Conservation (phyloP, 2,113 vertebrate species). For the Notarius quadriscutis region DNA sequence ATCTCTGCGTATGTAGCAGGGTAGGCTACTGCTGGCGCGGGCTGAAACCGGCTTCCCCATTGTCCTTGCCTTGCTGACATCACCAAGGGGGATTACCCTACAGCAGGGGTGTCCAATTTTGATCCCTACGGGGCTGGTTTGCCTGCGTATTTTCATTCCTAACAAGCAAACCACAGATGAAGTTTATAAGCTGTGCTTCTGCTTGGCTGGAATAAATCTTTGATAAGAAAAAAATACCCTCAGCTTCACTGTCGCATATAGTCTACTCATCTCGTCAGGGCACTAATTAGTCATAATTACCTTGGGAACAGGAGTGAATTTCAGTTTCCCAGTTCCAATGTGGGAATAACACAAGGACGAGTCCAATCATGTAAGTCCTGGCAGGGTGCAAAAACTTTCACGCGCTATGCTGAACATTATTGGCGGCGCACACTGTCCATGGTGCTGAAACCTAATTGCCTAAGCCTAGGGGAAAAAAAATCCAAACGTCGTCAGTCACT, state of each 20-base stretch:
- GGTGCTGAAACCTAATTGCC: conserved; percentile 56
- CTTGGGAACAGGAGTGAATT: background rate
- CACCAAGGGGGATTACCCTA: conserved; percentile 42
- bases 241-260: too few relatives aligned
- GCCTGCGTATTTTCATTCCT: background rate
- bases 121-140: background rate
- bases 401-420: background rate
- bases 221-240: background rate
- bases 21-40: conserved; percentile 8
- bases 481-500: background rate
- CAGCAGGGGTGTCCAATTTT: conserved; percentile 26
- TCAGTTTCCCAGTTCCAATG: background rate
- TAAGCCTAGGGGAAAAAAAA: background rate
- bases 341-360: background rate
- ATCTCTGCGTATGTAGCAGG: conserved; percentile 14
- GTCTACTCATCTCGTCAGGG: background rate
- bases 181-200: background rate
- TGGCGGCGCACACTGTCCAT: conserved; percentile 52
- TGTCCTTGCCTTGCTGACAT: conserved; percentile 45
- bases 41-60: conserved; percentile 17
- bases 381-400: background rate
- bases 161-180: background rate
- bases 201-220: background rate
- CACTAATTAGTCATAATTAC: background rate
- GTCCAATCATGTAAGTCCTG: background rate